Base-by-base conservation (phyloP, 2,113 vertebrate genomes). In the Macaca nemestrina region DNA sequence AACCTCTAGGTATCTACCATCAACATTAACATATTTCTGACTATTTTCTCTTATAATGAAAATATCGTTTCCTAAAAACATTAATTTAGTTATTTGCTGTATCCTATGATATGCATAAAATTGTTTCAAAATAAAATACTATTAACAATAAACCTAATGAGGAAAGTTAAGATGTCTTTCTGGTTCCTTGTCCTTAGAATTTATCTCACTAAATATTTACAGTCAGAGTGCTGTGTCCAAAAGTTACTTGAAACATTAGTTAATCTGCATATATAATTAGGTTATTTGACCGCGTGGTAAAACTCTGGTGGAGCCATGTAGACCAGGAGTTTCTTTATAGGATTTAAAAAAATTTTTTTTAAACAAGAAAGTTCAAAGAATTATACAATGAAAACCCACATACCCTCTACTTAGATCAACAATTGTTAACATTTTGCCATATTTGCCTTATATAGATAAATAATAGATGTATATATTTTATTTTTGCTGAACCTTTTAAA, bases 371-470 rank as follows among this genome's bases (percentile, higher is more conserved):
- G 11, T 55, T 86, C 45, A 81, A 64, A 59, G 40, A 88, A 67
- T 43, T 68, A 7, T 70, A 84, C 22, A 91, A n/a, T 52, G 45
- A 10, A 80, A 35, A 64, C 23, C 43, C 55, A 80, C 48, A 80
- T 67, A 27, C 13, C 16, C 18, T 86, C 57, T 84, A 73, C 72
- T 48, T 50, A 84, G 20, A 80, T 35, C 27, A 83, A 78, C 20
- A 76, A 38, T 76, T 82, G 43, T 91, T 68, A 93, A 85, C 3
- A 72, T 82, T 90, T 93, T 91, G 9, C 30, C 30, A 61, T 35
- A 88, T 87, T 90, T 91, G 38, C 59, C 70, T 93, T 79, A 78
- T 12, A 57, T 78, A 91, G 92, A 83, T 64, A 85, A 72, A 89
- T 67, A 90, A 18, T 82, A 95, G 35, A 82, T 90, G 57, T 30